A percentile compares a stretch with the other conserved stretches of the same genome.
These are phyloP conservation scores for Andrena minutula DNA, from an alignment of 2,888 invertebrate species.

Conservation along the genomic window DNA sequence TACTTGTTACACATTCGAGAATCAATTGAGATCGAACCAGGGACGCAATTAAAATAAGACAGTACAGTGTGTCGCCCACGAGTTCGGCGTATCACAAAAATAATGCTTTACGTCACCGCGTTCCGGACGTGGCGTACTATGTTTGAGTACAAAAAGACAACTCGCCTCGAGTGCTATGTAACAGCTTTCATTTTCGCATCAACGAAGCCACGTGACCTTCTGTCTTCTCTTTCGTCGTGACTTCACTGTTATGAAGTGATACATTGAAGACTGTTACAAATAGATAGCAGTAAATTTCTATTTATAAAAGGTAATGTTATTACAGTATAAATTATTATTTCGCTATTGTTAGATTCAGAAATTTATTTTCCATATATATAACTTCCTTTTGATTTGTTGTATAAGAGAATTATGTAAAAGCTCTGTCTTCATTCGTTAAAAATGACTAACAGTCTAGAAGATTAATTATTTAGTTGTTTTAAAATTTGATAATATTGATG, in stretches of 20 bases:
- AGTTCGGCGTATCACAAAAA: conserved; percentile 41
- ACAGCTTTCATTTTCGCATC: conserved; percentile 33
- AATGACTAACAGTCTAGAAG: too few relatives aligned
- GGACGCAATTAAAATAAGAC: conserved; percentile 38
- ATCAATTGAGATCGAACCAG: conserved; percentile 47
- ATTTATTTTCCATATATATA: too few relatives aligned
- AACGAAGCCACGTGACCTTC: conserved; percentile 7
- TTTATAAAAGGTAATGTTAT: not conserved
- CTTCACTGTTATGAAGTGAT: not conserved
- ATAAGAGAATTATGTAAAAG: too few relatives aligned
- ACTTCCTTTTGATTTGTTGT: too few relatives aligned
- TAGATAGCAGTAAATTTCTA: not conserved
- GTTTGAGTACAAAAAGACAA: conserved; percentile 18
- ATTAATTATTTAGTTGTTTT: too few relatives aligned
- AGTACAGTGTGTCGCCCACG: conserved; percentile 31
- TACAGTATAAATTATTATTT: not conserved
- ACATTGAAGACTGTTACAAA: not conserved
- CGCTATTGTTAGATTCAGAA: too few relatives aligned
- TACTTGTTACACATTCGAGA: conserved; percentile 7
- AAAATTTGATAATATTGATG: too few relatives aligned
- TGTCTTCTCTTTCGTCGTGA: not conserved
- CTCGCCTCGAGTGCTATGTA: not conserved
- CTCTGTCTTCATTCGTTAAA: too few relatives aligned
- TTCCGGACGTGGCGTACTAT: not conserved
- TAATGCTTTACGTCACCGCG: conserved; percentile 42